These are phyloP conservation scores for Drosophila neutralis DNA, from an alignment of 2,888 invertebrate genomes.

Conservation along the genomic window DNA sequence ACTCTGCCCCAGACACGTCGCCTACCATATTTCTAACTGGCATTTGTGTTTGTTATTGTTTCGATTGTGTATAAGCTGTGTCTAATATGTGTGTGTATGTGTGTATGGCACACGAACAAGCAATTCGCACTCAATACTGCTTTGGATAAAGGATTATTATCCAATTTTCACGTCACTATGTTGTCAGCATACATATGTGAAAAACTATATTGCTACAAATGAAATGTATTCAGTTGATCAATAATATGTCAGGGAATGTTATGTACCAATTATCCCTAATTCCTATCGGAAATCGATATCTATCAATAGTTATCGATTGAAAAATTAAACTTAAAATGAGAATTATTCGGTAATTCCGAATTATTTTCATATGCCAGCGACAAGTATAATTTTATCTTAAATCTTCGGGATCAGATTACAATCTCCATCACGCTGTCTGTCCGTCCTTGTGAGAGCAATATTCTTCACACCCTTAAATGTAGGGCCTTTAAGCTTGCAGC, in stretches of 20 bases:
- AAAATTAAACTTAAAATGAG: not conserved
- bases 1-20: slow-evolving; percentile 89
- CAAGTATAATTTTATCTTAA: not conserved
- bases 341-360: not conserved
- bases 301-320: not conserved
- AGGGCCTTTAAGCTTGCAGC: not conserved
- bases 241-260: no score
- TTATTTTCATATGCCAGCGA: not conserved
- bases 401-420: not conserved
- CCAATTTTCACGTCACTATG: not conserved
- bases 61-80: not conserved
- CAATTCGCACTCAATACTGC: not conserved
- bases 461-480: not conserved
- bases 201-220: slow-evolving; percentile 14
- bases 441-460: not conserved
- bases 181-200: not conserved
- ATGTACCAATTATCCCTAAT: no score
- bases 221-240: no score
- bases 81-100: not conserved
- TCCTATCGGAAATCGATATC: not conserved
- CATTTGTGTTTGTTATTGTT: slow-evolving; percentile 84
- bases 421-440: not conserved
- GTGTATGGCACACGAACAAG: not conserved
- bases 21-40: slow-evolving; percentile 88
- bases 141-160: not conserved